Base-by-base conservation (phyloP, 1,140 invertebrate species). In the Diorhabda sublineata region DNA sequence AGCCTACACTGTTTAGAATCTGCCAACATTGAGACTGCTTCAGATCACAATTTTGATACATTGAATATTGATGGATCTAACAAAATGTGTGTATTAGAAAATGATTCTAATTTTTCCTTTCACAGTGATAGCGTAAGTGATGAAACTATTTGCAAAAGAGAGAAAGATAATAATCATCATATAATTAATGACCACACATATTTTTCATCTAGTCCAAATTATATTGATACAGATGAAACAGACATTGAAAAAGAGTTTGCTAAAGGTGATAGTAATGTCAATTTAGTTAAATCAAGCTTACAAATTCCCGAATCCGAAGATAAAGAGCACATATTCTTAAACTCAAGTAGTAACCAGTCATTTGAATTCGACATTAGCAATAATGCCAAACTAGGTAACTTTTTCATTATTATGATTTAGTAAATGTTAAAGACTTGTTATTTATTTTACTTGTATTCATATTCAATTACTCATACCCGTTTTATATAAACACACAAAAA, bases 301-400 rank as follows among this genome's bases (percentile, higher is more conserved):
- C 42, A 26, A 60, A 42, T 60, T 11, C n/a, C n/a, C n/a, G 9
- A 58, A 60, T 26, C 58, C 7, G 58, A 60, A 26, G 42, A 42
- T 60, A 26, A 60, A 26, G 58, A 60, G 42, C 26, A 60, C 26
- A 3, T 60, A 42, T n/a, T 42, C 26, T 42, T 60, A 26, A 42
- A 26, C 7, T 42, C 26, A 42, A 9, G 42, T 4, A 60, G 58
- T 60, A 60, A 26, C 9, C 9, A 11, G 42, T 60, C 58, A 41
- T 60, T 42, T 41, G 58, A 60, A 60, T 60, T 60, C 42, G 58
- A 60, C n/a, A 60, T 60, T 26, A 60, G 58, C 58, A 42, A 60
- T 42, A 60, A 60, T 60, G 26, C 26, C 58, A 60, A 60, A 8
- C 11, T 60, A 60, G 58, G 58, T 60, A 60, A 60, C 42, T 60